Base-by-base conservation (phyloP, 1,140 invertebrate species). In the Conopomorpha cramerella region DNA sequence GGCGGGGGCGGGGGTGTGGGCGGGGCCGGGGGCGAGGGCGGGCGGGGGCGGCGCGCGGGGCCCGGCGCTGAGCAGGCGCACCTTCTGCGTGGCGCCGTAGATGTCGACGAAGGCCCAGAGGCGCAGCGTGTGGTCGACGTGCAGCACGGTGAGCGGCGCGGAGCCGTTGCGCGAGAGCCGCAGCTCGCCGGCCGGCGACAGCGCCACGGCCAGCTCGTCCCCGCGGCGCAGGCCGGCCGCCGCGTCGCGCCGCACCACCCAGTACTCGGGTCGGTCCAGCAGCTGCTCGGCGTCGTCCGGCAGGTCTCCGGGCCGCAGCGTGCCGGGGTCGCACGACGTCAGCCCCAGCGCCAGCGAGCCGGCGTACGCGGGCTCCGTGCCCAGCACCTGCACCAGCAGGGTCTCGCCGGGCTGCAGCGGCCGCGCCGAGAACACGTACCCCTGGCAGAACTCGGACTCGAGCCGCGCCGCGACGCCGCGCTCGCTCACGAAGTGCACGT, bases 81-180 rank as follows among this genome's bases (percentile, higher is more conserved):
- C 87, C 48, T 90, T 88, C 55, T 91, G 87, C 1, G 95, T 96
- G 38, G 92, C 93, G 0, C 95, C 96, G 55, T 96, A 98, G 0
- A 98, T 86, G 64, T 99, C 96, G 38, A 98, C 91, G 68, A 98
- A 97, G 1, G 92, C 90, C 95, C 95, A 98, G 0, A 98, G 67
- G 51, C 87, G 83, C 10, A 94, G 73, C 0, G 88, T 91, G 48
- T 93, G 88, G 67, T 98, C 95, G 0, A 98, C 93, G 65, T 97
- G 92, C 90, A 99, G 96, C 30, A 98, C 85, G 0, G 90, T 88
- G 0, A 85, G 81, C 0, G 90, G 83, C 0, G 85, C 78, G 0
- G 87, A 86, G n/a, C 89, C 89, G 62, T 98, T 97, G 52, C 91
- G 87, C 31, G 86, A 89, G 67, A 97, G 93, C 1, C 64, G 38